A percentile compares a stretch with the other conserved stretches of the same genome.
Evolutionary conservation across 2,113 vertebrate species (phyloP).

Genomic region (Rhynchomys soricoides): DNA sequence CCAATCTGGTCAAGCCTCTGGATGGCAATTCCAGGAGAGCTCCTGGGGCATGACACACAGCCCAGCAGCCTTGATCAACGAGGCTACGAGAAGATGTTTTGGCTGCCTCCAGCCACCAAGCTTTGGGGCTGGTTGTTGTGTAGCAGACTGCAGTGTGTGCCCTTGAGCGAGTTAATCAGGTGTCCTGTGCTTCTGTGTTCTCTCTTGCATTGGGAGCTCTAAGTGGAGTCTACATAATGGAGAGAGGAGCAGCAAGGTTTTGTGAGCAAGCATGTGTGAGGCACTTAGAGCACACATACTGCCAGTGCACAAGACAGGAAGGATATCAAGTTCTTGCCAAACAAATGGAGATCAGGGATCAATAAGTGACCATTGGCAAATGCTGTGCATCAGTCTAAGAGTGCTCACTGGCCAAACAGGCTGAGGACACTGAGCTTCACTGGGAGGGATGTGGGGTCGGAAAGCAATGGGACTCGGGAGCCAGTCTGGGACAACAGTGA

Average conservation of each 20-base stretch:
- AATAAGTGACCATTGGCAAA: neutral
- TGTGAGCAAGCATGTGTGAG: neutral
- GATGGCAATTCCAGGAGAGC: neutral
- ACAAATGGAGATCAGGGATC: neutral
- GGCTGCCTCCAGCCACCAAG: neutral
- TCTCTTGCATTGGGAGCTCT: neutral
- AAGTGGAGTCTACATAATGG: fast-evolving
- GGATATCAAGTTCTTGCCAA: neutral
- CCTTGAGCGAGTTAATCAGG: neutral
- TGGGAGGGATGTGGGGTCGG: neutral
- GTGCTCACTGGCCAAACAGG: neutral
- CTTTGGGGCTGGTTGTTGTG: neutral
- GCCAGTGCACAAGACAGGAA: neutral
- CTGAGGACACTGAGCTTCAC: fast-evolving
- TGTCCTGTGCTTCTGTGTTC: neutral
- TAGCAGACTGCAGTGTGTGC: neutral
- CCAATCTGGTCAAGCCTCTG: no score
- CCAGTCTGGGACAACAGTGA: no score
- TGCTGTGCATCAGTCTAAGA: neutral
- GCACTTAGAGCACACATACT: neutral
- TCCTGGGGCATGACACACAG: neutral
- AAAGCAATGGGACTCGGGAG: no score
- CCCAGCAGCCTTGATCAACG: neutral
- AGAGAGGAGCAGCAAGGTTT: neutral
- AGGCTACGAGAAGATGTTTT: neutral